A percentile compares a stretch with the other conserved stretches of the same genome.
These are phyloP conservation scores for Coregonus ussuriensis DNA, from an alignment of 2,797 vertebrate genomes.

Conservation along the genomic window DNA sequence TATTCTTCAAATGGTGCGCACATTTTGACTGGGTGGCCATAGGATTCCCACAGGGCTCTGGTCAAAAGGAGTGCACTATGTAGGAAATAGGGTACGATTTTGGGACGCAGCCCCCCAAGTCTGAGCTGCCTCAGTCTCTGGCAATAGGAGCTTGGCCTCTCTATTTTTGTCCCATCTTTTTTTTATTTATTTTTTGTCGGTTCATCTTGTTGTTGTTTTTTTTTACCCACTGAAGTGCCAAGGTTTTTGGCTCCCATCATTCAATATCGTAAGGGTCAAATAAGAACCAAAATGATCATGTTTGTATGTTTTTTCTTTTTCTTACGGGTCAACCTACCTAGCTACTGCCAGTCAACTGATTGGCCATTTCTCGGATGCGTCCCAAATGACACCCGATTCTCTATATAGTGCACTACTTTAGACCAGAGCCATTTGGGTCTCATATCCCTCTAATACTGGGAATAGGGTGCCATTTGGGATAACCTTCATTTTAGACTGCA, in stretches of 20 bases:
- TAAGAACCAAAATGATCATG: slow-evolving; percentile 30
- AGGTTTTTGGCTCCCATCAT: slow-evolving; percentile 37
- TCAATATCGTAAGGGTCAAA: slow-evolving; percentile 30
- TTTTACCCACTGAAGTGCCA: slow-evolving; percentile 53
- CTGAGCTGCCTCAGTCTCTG: slow-evolving; percentile 13
- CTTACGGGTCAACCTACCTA: slow-evolving; percentile 27
- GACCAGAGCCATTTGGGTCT: not conserved
- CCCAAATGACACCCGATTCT: not conserved
- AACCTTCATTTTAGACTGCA: too few relatives aligned
- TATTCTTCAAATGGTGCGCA: not conserved
- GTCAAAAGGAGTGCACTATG: too few relatives aligned
- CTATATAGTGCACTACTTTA: not conserved
- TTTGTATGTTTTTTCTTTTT: slow-evolving; percentile 24
- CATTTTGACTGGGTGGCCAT: not conserved
- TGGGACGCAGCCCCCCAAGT: slow-evolving; percentile 4
- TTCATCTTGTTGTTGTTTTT: not conserved
- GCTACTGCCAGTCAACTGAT: slow-evolving; percentile 48
- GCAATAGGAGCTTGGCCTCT: too few relatives aligned
- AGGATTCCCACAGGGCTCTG: too few relatives aligned
- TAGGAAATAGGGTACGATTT: not conserved
- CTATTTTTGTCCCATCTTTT: not conserved
- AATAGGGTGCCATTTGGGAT: not conserved
- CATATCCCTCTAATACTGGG: too few relatives aligned
- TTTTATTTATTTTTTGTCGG: slow-evolving; percentile 14
- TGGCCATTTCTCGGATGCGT: slow-evolving; percentile 9